Evolutionary conservation across 2,888 invertebrate genomes (phyloP).

Genomic region (Heliconius erato): DNA sequence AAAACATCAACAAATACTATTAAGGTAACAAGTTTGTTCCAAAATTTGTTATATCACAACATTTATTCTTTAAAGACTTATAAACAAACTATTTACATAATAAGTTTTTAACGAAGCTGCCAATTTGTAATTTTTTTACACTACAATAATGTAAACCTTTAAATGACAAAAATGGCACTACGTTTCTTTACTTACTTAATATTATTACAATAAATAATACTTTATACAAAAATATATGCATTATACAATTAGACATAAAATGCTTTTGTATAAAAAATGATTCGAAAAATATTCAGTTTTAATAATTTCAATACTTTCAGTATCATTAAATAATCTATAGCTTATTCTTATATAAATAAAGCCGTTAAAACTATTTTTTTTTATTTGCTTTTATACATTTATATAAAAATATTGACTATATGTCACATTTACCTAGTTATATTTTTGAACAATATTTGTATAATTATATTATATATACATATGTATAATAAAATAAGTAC

Average conservation of each 20-base stretch:
- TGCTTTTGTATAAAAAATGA: conserved; percentile 8
- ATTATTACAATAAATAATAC: conserved; percentile 31
- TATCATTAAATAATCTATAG: background rate
- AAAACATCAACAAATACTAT: conserved; percentile 42
- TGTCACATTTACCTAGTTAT: background rate
- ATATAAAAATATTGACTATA: background rate
- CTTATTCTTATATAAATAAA: background rate
- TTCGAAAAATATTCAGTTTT: conserved; percentile 19
- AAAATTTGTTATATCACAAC: conserved; percentile 26
- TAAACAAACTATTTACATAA: conserved; percentile 27
- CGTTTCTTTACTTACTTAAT: conserved; percentile 16
- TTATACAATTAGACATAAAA: conserved; percentile 5
- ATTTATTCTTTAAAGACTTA: conserved; percentile 13
- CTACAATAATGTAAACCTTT: conserved; percentile 34
- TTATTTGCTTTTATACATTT: background rate
- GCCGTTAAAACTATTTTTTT: background rate
- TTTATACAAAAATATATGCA: conserved; percentile 38
- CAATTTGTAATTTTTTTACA: conserved; percentile 10
- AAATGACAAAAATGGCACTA: conserved; percentile 43
- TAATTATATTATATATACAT: background rate
- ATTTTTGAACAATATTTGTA: background rate
- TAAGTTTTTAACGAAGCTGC: conserved; percentile 26
- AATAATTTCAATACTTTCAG: conserved; percentile 19
- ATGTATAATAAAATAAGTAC: conserved; percentile 13
- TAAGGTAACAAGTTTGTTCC: conserved; percentile 28